Conservation (phyloP, 2,797 vertebrate genomes). For the Ctenopoma multispine region DNA sequence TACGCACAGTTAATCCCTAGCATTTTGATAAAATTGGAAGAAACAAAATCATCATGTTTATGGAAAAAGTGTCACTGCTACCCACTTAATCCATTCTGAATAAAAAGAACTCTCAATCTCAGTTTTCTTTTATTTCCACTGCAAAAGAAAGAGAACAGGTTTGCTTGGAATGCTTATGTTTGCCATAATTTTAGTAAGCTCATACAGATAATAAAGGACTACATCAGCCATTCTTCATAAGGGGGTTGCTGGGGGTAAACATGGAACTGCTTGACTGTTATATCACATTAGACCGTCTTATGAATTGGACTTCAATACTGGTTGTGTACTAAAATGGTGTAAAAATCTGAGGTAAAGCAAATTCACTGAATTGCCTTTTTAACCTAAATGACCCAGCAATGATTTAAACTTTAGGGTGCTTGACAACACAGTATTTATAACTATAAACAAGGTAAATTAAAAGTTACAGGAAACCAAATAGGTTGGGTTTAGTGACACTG, state of each 20-base stretch:
- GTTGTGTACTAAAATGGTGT: constrained; percentile 21
- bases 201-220: constrained; percentile 65
- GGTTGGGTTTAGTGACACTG: constrained; percentile 42
- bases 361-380: constrained; percentile 36
- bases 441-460: constrained; percentile 23
- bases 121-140: constrained; percentile 87
- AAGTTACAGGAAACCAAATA: constrained; percentile 30
- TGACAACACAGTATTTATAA: constrained; percentile 35
- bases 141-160: constrained; percentile 85
- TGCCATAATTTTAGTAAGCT: constrained; percentile 51
- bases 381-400: constrained; percentile 32
- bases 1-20: constrained; percentile 64
- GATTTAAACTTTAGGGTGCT: constrained; percentile 24
- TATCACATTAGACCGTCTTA: constrained; percentile 23
- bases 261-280: constrained; percentile 12
- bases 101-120: constrained; percentile 83
- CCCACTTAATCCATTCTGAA: constrained; percentile 85
- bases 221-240: constrained; percentile 65
- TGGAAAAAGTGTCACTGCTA: constrained; percentile 74
- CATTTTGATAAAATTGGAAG: constrained; percentile 58
- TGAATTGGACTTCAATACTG: constrained; percentile 48
- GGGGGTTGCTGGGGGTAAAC: constrained; percentile 21
- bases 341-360: constrained; percentile 44
- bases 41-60: constrained; percentile 62
- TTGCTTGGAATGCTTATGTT: constrained; percentile 85